phyloP scores from a whole-genome alignment of 1,140 invertebrate genomes.

The Ptiloglossa arizonensis region DNA sequence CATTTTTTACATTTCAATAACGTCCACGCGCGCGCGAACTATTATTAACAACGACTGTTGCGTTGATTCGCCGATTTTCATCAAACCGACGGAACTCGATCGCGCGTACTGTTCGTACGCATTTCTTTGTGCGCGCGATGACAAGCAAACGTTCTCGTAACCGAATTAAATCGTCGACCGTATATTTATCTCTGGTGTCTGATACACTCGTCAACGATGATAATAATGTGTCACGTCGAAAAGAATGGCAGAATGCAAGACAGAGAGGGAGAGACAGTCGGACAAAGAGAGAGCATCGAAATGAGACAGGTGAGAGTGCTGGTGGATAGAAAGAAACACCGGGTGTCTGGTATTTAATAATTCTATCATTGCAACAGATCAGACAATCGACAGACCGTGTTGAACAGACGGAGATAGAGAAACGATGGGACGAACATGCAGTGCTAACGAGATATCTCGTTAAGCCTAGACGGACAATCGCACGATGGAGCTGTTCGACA shows the following conservation, averaged over 20 bases:
- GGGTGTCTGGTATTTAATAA: conserved; percentile 48
- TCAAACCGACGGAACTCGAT: not conserved
- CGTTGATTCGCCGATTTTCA: conserved; percentile 7
- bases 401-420: conserved; percentile 6
- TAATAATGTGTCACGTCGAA: conserved; percentile 8
- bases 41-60: no score
- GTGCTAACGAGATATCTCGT: conserved; percentile 66
- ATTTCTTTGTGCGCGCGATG: no score
- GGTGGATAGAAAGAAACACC: not conserved
- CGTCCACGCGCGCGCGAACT: no score
- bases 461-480: conserved; percentile 60
- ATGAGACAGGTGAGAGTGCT: not conserved
- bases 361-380: conserved; percentile 51
- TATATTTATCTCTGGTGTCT: conserved; percentile 8
- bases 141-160: conserved; percentile 28
- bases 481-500: conserved; percentile 30
- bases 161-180: conserved; percentile 18
- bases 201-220: conserved; percentile 18
- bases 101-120: no score
- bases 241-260: not conserved
- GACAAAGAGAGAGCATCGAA: conserved; percentile 33
- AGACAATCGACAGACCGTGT: conserved; percentile 31
- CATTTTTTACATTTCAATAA: no score
- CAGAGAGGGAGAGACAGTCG: not conserved
- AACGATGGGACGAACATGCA: conserved; percentile 33